A percentile compares a stretch with the other conserved stretches of the same genome.
phyloP scores from a whole-genome alignment of 2,888 invertebrate species.

The Phrixothrix hirtus region DNA sequence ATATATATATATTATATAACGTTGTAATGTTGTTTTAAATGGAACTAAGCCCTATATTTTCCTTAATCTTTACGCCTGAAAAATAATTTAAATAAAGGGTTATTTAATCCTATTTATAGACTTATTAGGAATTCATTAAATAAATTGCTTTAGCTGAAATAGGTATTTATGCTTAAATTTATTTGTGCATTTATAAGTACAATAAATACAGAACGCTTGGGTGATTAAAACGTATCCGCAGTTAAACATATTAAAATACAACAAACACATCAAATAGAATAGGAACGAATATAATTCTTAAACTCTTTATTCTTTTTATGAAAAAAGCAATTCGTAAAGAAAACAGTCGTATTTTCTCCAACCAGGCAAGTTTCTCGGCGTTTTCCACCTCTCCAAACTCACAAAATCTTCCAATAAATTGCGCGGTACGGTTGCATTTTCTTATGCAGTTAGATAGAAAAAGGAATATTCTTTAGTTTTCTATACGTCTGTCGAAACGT shows the following conservation, averaged over 20 bases:
- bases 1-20: too few relatives aligned
- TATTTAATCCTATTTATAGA: not conserved
- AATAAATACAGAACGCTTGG: too few relatives aligned
- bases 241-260: conserved; percentile 12
- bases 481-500: conserved; percentile 16
- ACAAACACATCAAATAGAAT: conserved; percentile 33
- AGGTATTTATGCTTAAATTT: not conserved
- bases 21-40: not conserved
- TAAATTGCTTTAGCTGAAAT: conserved; percentile 3
- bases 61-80: not conserved
- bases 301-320: conserved; percentile 38
- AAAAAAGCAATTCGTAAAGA: conserved; percentile 47
- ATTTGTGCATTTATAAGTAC: too few relatives aligned
- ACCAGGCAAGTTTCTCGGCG: conserved; percentile 42
- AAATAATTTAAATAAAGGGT: not conserved
- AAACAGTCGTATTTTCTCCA: conserved; percentile 46
- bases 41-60: too few relatives aligned
- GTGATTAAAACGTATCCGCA: too few relatives aligned
- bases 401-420: conserved; percentile 49
- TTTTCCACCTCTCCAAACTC: conserved; percentile 43
- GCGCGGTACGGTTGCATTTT: conserved; percentile 48
- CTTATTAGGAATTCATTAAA: too few relatives aligned
- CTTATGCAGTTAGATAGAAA: conserved; percentile 40
- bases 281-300: conserved; percentile 41
- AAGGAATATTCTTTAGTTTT: conserved; percentile 27